phyloP scores from a whole-genome alignment of 2,888 invertebrate genomes.

The Sisyra nigra region DNA sequence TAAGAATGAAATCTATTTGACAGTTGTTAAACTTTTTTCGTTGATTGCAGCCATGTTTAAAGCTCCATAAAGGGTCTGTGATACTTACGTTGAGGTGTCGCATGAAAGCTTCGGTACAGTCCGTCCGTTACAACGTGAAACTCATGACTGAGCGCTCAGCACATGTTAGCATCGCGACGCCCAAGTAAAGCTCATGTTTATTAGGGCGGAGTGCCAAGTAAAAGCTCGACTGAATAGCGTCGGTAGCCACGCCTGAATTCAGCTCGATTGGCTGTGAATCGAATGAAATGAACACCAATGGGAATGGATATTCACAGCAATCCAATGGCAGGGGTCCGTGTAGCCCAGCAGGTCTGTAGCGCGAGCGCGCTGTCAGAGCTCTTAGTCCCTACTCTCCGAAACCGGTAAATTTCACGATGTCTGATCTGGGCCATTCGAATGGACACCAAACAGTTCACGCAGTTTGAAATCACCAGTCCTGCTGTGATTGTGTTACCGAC shows the following conservation, averaged over 20 bases:
- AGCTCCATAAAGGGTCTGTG: too few relatives aligned
- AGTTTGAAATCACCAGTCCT: conserved; percentile 22
- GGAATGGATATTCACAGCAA: conserved; percentile 15
- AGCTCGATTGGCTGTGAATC: conserved; percentile 19
- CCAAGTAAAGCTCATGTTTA: neutral
- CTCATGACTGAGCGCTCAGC: too few relatives aligned
- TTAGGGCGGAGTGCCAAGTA: neutral
- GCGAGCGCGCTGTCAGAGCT: conserved; percentile 15
- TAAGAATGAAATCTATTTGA: too few relatives aligned
- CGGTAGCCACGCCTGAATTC: conserved; percentile 17
- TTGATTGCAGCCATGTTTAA: too few relatives aligned
- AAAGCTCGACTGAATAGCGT: neutral
- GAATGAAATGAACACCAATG: conserved; percentile 20
- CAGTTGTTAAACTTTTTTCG: too few relatives aligned
- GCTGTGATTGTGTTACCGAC: conserved; percentile 27
- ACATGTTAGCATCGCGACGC: too few relatives aligned
- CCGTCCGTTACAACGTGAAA: neutral
- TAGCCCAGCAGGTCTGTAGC: conserved; percentile 14
- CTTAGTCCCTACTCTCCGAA: conserved; percentile 10
- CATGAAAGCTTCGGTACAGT: too few relatives aligned
- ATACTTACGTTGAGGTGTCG: too few relatives aligned
- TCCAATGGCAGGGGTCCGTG: conserved; percentile 24
- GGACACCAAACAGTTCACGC: conserved; percentile 2
- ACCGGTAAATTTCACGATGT: conserved; percentile 12
- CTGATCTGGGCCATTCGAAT: conserved; percentile 11